Evolutionary conservation across 2,113 vertebrate genomes (phyloP), one percentile per base, ranked within the genome.

Genomic region (Phoenicopterus ruber): DNA sequence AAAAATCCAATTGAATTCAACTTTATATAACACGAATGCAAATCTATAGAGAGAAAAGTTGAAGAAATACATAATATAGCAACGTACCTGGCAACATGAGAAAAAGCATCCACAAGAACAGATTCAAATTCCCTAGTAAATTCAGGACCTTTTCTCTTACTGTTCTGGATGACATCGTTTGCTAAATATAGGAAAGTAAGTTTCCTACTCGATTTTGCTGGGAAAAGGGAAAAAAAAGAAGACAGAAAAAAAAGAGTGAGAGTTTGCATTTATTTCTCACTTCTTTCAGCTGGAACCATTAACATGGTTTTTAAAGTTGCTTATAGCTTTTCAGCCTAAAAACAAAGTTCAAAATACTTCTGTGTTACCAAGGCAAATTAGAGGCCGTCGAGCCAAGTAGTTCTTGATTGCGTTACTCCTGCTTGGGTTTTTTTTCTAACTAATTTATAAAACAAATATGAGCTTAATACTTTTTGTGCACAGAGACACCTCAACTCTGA

Each of bases 151-250:
- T 99, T 99, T 95, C 99, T 99, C 97, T 99, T 99, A 97, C 99
- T 99, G 98, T 99, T 99, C 98, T 99, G 99, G 95, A 99, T 99
- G 81, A 99, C 99, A 95, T 99, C 99, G 3, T 99, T 99, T 31
- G 99, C 99, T 87, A 99, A 98, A 95, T 99, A 99, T 2, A 99
- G 98, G 97, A 99, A 99, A 17, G 99, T 99, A 94, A 99, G 98
- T 61, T 99, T 99, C 96, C 99, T 98, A 97, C 96, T 99, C 28
- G 98, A 98, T 97, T 99, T 99, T 66, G 99, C 99, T 99, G 95
- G 77, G 57, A 95, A 95, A 97, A 17, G 50, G 10, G 0, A 42
- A 42, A 42, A 42, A 42, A 42, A 13, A 13, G 42, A 13, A 13
- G 13, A 42, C 5, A 28, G 32, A 7, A 12, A 11, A 38, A 4